These are phyloP conservation scores for Tenodera sinensis DNA, from an alignment of 2,888 invertebrate genomes.

Conservation along the genomic window DNA sequence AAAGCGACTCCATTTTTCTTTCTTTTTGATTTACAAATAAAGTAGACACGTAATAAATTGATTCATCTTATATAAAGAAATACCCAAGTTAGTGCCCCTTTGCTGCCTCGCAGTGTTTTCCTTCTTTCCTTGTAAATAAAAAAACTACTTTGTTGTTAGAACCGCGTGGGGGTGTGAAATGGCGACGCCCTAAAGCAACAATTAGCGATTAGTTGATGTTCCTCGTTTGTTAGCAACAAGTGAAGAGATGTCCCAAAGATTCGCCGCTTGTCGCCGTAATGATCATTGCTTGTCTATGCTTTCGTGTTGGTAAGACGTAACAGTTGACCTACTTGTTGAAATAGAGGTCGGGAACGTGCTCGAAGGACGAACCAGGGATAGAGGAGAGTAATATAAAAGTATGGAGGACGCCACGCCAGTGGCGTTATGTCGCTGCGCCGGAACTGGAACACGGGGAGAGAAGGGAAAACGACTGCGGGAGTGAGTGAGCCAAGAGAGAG, in stretches of 20 bases:
- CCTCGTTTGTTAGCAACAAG: neutral
- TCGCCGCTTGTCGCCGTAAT: neutral
- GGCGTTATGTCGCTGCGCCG: neutral
- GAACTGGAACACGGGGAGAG: neutral
- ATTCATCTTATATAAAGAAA: too few relatives aligned
- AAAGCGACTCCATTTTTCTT: too few relatives aligned
- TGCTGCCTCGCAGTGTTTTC: too few relatives aligned
- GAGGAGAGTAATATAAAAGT: neutral
- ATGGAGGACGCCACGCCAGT: neutral
- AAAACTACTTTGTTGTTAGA: too few relatives aligned
- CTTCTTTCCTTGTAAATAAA: too few relatives aligned
- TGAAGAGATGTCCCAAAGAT: neutral
- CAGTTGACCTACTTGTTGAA: neutral
- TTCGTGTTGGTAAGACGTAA: neutral
- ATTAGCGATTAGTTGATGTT: neutral
- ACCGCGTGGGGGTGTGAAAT: neutral
- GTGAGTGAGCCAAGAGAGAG: neutral
- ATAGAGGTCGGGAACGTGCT: neutral
- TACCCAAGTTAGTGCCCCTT: too few relatives aligned
- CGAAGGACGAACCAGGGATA: neutral
- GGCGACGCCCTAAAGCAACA: neutral
- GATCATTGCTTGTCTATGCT: neutral
- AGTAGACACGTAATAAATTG: too few relatives aligned
- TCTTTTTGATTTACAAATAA: too few relatives aligned
- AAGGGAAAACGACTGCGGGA: neutral